phyloP scores from a whole-genome alignment of 2,888 invertebrate genomes.

The Capitulum mitella region DNA sequence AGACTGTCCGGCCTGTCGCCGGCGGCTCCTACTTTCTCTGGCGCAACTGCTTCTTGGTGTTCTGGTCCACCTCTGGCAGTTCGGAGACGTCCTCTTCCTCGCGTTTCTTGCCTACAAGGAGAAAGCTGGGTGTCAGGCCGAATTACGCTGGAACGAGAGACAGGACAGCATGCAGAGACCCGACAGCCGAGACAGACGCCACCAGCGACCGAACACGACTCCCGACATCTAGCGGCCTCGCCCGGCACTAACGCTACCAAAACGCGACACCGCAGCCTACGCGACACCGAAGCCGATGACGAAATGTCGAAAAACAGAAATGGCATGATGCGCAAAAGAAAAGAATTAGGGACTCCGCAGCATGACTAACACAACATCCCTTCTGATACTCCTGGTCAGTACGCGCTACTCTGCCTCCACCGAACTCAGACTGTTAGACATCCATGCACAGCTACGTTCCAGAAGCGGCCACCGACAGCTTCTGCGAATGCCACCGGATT shows the following conservation, averaged over 20 bases:
- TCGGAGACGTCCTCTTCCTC: constrained; percentile 67
- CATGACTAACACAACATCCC: background rate
- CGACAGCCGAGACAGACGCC: background rate
- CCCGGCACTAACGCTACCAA: background rate
- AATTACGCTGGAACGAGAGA: constrained; percentile 12
- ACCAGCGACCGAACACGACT: background rate
- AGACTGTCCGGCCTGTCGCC: background rate
- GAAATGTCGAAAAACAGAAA: too few relatives aligned
- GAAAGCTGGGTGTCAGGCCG: background rate
- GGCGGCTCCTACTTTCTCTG: constrained; percentile 27
- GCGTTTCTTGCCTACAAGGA: constrained; percentile 53
- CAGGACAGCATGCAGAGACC: constrained; percentile 4
- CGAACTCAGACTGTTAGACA: too few relatives aligned
- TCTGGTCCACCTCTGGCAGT: constrained; percentile 87
- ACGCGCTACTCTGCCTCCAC: too few relatives aligned
- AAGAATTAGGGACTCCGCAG: background rate
- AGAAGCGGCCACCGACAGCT: too few relatives aligned
- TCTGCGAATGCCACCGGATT: too few relatives aligned
- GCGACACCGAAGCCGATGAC: too few relatives aligned
- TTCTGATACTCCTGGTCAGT: background rate
- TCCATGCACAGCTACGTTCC: too few relatives aligned
- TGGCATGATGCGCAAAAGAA: too few relatives aligned
- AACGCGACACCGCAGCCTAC: too few relatives aligned
- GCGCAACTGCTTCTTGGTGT: constrained; percentile 48
- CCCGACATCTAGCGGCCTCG: background rate